Percentiles rank a stretch among this genome's conserved stretches.
Conservation (phyloP, 2,113 vertebrate species). For the Actenoides lindsayi region DNA sequence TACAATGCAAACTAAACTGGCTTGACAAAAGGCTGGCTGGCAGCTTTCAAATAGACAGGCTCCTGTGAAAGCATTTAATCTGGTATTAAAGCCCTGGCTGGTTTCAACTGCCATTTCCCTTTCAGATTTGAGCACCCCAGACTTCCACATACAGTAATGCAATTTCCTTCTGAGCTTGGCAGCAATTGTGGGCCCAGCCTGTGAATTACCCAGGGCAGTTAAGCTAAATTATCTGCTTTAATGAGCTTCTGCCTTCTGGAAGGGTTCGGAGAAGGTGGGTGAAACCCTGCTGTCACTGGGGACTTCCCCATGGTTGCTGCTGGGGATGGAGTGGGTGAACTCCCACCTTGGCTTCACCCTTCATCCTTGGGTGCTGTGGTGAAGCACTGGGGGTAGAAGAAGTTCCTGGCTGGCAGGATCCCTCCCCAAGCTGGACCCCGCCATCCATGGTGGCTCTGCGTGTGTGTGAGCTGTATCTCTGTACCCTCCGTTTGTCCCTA, state of each 20-base stretch:
- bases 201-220: conserved; percentile 13
- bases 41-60: neutral
- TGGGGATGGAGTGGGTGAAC: neutral
- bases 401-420: neutral
- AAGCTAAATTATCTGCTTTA: conserved; percentile 6
- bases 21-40: conserved; percentile 48
- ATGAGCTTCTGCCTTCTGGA: neutral
- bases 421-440: accelerated
- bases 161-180: neutral
- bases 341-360: neutral
- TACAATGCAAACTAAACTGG: conserved; percentile 19
- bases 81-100: conserved; percentile 22
- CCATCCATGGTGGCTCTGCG: neutral
- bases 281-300: neutral
- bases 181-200: neutral
- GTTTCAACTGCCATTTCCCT: neutral
- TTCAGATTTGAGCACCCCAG: conserved; percentile 3
- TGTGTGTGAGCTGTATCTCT: neutral
- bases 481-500: neutral
- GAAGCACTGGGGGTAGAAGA: neutral
- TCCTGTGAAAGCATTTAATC: conserved; percentile 60
- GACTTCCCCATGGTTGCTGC: neutral
- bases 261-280: neutral
- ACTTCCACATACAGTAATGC: neutral
- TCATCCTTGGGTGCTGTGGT: neutral